These are phyloP conservation scores for Phyto melanocephala DNA, from an alignment of 2,888 invertebrate species.

Conservation along the genomic window DNA sequence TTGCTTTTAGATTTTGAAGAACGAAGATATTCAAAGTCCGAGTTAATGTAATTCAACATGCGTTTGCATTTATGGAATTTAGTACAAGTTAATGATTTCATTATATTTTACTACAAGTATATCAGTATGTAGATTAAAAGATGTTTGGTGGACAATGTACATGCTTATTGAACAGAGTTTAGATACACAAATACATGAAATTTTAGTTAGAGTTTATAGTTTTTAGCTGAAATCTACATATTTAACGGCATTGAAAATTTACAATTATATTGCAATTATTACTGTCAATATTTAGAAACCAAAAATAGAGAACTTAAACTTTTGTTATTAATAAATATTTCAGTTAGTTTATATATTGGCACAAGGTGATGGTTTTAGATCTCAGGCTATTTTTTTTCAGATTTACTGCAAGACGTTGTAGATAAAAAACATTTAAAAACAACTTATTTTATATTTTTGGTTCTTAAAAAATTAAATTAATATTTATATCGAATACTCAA, in stretches of 20 bases:
- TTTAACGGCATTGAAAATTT: constrained; percentile 9
- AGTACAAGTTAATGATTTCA: constrained; percentile 36
- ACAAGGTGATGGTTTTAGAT: too few species aligned
- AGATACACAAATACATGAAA: not conserved
- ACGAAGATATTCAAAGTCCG: not conserved
- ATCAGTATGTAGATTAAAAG: constrained; percentile 10
- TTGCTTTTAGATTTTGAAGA: not conserved
- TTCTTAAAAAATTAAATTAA: too few species aligned
- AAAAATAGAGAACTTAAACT: too few species aligned
- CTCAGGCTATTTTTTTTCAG: too few species aligned
- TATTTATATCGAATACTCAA: too few species aligned
- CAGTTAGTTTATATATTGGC: too few species aligned
- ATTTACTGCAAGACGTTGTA: too few species aligned
- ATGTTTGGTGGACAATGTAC: not conserved
- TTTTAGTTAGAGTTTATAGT: not conserved
- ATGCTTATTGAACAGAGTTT: not conserved
- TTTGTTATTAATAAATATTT: too few species aligned
- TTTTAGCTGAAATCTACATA: constrained; percentile 10
- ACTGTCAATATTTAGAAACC: too few species aligned
- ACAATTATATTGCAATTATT: too few species aligned
- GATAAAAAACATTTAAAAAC: too few species aligned
- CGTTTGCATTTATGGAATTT: not conserved
- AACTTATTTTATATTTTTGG: too few species aligned
- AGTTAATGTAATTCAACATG: not conserved
- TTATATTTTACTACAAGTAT: constrained; percentile 3